Evolutionary conservation across 2,797 vertebrate genomes (phyloP), one percentile per base, ranked within the genome.

Genomic region (Channallabes apus): DNA sequence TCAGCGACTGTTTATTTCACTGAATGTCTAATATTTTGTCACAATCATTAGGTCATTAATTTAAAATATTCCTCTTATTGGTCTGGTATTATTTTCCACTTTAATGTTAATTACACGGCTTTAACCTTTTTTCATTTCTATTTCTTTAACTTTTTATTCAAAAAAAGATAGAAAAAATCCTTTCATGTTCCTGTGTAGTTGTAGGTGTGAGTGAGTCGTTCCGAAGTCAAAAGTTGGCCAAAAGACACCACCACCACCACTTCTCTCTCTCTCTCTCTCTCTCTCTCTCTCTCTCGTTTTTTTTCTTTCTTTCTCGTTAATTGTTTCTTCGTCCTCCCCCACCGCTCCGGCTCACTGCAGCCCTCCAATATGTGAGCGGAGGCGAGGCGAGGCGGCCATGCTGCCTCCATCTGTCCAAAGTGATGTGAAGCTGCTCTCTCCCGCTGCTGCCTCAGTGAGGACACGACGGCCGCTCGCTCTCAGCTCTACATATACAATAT

Each of bases 401-500:
- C 56, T 77, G 79, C 86, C 90, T 82, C 88, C 89, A 90, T 93
- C 89, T 91, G 91, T 90, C 88, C 85, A 83, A 85, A 87, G 82
- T 84, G 84, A 72, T 79, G 88, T 85, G 88, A 86, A 85, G 84
- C 65, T 69, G 65, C 41, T 82, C 27, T 65, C 80, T 67, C 80
- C 80, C 80, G 4, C 46, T 58, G 51, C 75, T 62, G 29, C 51
- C 85, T 87, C 85, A 71, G 75, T 88, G 75, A 85, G 78, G 80
- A 82, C 73, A 58, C 22, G 76, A 58, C 3, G 61, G 15, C 3
- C 64, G 9, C 81, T 80, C 75, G 29, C 68, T 82, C 64, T 84
- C 86, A 71, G 65, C 82, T 58, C 69, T 32, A 62, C 12, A 35
- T 61, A 41, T 35, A 79, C 58, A 41, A 61, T 59, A 61, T 38